Evolutionary conservation across 2,888 invertebrate species (phyloP).

Genomic region (Pachydiplax longipennis): DNA sequence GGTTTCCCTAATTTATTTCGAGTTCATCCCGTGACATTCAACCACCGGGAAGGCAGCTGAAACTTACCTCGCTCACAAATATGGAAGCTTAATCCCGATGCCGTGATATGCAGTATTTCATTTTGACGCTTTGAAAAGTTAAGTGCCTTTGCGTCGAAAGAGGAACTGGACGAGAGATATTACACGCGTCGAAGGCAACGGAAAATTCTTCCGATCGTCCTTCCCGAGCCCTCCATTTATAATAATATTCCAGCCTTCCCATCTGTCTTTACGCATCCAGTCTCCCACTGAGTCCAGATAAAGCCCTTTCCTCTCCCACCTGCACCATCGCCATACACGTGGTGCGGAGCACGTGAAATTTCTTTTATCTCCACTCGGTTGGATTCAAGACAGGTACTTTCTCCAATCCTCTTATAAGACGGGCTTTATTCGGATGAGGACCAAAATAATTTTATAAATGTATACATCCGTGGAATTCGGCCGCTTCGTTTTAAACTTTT

Average conservation of each 20-base stretch:
- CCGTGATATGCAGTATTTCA: too few species aligned
- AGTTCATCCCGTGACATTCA: not conserved
- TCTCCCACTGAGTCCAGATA: not conserved
- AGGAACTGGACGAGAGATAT: not conserved
- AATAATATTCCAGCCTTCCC: not conserved
- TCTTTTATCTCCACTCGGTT: not conserved
- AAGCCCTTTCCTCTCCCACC: not conserved
- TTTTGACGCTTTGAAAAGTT: not conserved
- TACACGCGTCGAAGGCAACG: too few species aligned
- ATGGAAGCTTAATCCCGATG: too few species aligned
- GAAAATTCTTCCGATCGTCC: not conserved
- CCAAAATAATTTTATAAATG: not conserved
- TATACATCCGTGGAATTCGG: not conserved
- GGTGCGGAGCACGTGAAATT: not conserved
- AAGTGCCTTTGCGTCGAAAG: not conserved
- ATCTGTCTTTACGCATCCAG: not conserved
- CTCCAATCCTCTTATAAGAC: not conserved
- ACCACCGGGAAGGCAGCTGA: too few species aligned
- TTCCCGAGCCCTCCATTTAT: not conserved
- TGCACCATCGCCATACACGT: not conserved
- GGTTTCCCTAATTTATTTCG: not conserved
- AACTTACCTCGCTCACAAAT: too few species aligned
- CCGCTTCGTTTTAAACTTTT: not conserved
- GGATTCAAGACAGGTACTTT: not conserved
- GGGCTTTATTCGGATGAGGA: not conserved